A percentile compares a stretch with the other conserved stretches of the same genome.
These are phyloP conservation scores for Ceyx margarethae DNA, from an alignment of 2,113 vertebrate species.

Conservation along the genomic window DNA sequence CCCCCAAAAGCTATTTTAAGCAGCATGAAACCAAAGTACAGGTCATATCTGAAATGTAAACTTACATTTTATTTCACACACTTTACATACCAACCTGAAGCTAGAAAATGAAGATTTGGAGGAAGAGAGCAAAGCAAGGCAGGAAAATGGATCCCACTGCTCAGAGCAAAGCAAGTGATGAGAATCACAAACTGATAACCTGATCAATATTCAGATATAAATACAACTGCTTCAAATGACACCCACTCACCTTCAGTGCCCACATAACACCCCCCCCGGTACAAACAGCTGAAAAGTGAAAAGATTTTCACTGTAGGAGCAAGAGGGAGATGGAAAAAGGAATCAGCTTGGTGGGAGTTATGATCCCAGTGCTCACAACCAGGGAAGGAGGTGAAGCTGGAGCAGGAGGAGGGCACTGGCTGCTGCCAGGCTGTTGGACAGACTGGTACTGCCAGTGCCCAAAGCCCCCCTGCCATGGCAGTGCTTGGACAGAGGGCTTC, in stretches of 20 bases:
- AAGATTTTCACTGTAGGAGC: background rate
- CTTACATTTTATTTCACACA: background rate
- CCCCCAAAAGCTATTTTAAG: background rate
- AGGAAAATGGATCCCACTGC: background rate
- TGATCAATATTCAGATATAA: background rate
- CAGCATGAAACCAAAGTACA: background rate
- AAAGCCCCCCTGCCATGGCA: background rate
- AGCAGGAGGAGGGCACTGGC: background rate
- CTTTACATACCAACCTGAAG: conserved; percentile 2
- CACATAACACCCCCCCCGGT: background rate
- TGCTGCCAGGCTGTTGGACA: background rate
- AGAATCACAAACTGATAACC: background rate
- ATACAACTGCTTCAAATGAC: background rate
- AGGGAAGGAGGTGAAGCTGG: background rate
- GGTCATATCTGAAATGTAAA: background rate
- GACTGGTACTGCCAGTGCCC: background rate
- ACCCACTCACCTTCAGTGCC: background rate
- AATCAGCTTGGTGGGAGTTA: background rate
- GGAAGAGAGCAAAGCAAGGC: background rate
- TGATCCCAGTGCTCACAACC: background rate
- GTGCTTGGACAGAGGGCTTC: background rate
- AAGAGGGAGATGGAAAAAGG: background rate
- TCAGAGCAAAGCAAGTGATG: background rate
- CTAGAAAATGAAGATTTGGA: background rate
- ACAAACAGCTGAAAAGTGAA: background rate